Evolutionary conservation across 2,797 vertebrate species (phyloP), one percentile per base, ranked within the genome.

Genomic region (Enteromius anoplus): DNA sequence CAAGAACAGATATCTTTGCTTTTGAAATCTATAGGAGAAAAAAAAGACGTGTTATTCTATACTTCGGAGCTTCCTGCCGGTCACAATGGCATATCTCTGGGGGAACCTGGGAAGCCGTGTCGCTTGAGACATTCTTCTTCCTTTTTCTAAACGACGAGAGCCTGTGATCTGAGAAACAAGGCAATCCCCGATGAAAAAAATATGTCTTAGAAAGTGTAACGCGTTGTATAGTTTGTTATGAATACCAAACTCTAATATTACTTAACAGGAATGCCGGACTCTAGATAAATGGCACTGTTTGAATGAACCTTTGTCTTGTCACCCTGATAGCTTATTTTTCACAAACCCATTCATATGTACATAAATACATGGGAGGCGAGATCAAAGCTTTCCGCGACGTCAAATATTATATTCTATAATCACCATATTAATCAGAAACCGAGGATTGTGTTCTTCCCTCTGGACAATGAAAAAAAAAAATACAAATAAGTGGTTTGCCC

Each of bases 11-110:
- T 75, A 72, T 40, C 47, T 80, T 87, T 82, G 84, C 88, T 75
- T 64, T 90, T 91, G 90, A 75, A 87, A 89, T 93, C 92, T 93
- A 93, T 93, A 93, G 90, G 90, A 72, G 89, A 90, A 86, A 93
- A 86, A 93, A 94, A 93, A 92, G 92, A 90, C 87, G 86, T 93
- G 93, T 93, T 90, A 95, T 91, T 75, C 92, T 94, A 95, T 91
- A 94, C 94, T 93, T 91, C 90, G 83, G 64, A 92, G 91, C 90
- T 94, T 94, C 93, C 92, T 92, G 92, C 82, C 88, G 83, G 3
- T 87, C 88, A 95, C 94, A 95, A 94, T 92, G 79, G 91, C 88
- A 87, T 85, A 87, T 94, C 94, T 94, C 94, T 89, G 87, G 93
- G 92, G 94, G 91, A 86, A 90, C 92, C 90, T 94, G 92, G 93